These are phyloP conservation scores for Megamerina dolium DNA, from an alignment of 2,888 invertebrate species.

Conservation along the genomic window DNA sequence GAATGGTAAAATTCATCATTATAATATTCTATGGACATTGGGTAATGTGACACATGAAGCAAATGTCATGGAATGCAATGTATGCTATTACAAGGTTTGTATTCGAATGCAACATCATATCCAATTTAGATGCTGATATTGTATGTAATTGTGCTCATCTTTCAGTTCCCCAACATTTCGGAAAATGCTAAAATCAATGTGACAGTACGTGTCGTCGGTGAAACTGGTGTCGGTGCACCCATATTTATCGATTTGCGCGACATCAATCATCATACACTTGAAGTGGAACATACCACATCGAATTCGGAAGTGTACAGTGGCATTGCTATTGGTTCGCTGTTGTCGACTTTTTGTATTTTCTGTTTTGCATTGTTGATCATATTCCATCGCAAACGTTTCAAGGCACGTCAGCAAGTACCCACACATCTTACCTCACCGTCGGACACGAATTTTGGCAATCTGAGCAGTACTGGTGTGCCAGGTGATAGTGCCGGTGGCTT, in stretches of 20 bases:
- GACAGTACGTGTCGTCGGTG: conserved; percentile 46
- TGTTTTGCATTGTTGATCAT: conserved; percentile 42
- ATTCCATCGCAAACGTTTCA: conserved; percentile 42
- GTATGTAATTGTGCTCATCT: neutral
- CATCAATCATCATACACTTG: conserved; percentile 30
- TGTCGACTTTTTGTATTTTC: conserved; percentile 40
- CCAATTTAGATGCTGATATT: neutral
- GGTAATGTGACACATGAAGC: conserved; percentile 43
- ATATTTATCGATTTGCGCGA: conserved; percentile 42
- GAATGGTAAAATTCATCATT: conserved; percentile 45
- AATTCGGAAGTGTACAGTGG: conserved; percentile 41
- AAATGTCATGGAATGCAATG: conserved; percentile 37
- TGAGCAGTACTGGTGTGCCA: conserved; percentile 38
- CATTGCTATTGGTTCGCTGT: conserved; percentile 41
- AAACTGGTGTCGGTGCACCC: conserved; percentile 46
- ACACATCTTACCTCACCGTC: conserved; percentile 41
- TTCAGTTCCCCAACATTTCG: conserved; percentile 45
- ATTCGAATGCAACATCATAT: neutral
- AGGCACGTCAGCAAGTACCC: conserved; percentile 39
- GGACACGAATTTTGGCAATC: conserved; percentile 41
- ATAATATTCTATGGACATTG: conserved; percentile 44
- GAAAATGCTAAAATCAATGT: conserved; percentile 46
- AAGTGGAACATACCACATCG: conserved; percentile 27
- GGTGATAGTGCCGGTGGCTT: conserved; percentile 42
- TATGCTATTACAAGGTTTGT: conserved; percentile 37